Conservation (phyloP, 2,888 invertebrate genomes). For the Boloria euphrosyne region DNA sequence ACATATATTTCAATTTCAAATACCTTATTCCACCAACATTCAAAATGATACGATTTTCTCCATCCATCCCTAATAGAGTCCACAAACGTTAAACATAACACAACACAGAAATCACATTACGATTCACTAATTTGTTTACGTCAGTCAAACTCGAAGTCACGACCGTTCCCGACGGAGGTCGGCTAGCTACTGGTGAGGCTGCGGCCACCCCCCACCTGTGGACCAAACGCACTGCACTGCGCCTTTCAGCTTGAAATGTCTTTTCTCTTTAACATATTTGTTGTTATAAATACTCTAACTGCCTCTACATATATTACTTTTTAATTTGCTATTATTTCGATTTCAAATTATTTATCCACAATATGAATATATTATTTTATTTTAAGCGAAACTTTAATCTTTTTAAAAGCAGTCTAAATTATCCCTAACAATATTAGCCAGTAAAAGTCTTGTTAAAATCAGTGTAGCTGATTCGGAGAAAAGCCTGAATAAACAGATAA, state of each 20-base stretch:
- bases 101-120: conserved; percentile 20
- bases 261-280: neutral
- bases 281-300: too few relatives aligned
- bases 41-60: conserved; percentile 95
- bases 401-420: too few relatives aligned
- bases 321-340: too few relatives aligned
- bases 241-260: conserved; percentile 24
- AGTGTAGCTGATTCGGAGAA: too few relatives aligned
- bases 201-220: conserved; percentile 71
- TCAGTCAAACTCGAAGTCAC: conserved; percentile 32
- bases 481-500: too few relatives aligned
- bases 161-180: conserved; percentile 53
- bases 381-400: too few relatives aligned
- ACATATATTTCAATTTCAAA: conserved; percentile 44
- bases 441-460: too few relatives aligned
- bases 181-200: conserved; percentile 50
- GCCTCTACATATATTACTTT: neutral
- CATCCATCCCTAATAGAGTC: conserved; percentile 84
- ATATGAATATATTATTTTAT: too few relatives aligned
- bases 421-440: too few relatives aligned
- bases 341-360: too few relatives aligned
- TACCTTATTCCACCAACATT: conserved; percentile 96
- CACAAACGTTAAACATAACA: conserved; percentile 37
- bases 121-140: conserved; percentile 16
- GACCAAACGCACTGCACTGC: conserved; percentile 75